phyloP scores from a whole-genome alignment of 2,113 vertebrate species.

The Calyptomena viridis region DNA sequence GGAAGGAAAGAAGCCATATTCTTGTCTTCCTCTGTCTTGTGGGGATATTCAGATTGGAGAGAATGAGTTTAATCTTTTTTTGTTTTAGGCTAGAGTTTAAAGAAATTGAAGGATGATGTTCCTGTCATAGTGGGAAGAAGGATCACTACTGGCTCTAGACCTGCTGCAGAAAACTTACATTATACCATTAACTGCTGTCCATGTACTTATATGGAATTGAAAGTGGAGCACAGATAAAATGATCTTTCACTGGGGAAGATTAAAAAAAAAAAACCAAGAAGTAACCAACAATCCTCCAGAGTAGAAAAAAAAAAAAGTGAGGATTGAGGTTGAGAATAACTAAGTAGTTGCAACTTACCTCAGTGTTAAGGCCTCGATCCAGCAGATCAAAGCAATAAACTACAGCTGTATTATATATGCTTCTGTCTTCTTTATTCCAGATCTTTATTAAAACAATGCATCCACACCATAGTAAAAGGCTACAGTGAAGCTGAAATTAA shows the following conservation, averaged over 20 bases:
- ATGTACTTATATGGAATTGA: background rate
- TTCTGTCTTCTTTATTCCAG: background rate
- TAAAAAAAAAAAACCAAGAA: background rate
- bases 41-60: background rate
- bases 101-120: background rate
- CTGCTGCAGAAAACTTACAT: background rate
- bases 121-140: background rate
- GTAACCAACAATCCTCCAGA: background rate
- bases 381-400: background rate
- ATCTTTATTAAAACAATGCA: background rate
- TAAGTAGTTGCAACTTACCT: conserved; percentile 25
- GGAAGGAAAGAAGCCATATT: background rate
- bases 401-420: background rate
- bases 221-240: background rate
- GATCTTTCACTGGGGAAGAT: conserved; percentile 8
- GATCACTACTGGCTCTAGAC: background rate
- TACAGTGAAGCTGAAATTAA: background rate
- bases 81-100: conserved; percentile 23
- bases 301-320: background rate
- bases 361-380: background rate
- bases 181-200: background rate
- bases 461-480: background rate
- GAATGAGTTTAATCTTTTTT: background rate
- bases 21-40: background rate
- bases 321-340: conserved; percentile 4